phyloP scores from a whole-genome alignment of 2,888 invertebrate genomes.

The Drosophila buzzatii region DNA sequence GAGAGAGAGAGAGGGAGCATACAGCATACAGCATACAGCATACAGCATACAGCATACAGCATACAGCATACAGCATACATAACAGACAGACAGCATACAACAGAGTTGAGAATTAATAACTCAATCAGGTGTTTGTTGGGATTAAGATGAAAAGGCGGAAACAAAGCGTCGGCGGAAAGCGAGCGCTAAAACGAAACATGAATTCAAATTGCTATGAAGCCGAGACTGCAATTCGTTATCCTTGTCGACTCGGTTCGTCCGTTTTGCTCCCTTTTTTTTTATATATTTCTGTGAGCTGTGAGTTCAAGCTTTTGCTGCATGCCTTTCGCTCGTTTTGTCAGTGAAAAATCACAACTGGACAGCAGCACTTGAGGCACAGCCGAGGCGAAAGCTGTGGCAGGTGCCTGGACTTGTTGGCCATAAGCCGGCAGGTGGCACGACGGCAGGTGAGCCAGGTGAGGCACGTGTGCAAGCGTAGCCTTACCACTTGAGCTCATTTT shows the following conservation, averaged over 20 bases:
- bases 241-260: constrained; percentile 28
- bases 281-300: background rate
- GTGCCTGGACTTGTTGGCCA: constrained; percentile 7
- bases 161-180: constrained; percentile 22
- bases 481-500: constrained; percentile 50
- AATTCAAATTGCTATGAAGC: constrained; percentile 54
- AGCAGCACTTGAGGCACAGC: constrained; percentile 30
- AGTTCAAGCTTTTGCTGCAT: background rate
- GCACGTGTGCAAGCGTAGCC: constrained; percentile 14
- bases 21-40: constrained; percentile 1
- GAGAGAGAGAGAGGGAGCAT: too few species aligned
- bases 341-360: constrained; percentile 55
- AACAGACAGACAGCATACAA: too few species aligned
- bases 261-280: background rate
- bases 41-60: constrained; percentile 3
- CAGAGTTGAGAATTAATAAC: constrained; percentile 30
- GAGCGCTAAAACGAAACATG: constrained; percentile 59
- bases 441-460: constrained; percentile 24
- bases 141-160: constrained; percentile 16
- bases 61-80: background rate
- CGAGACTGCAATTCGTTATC: constrained; percentile 25
- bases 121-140: constrained; percentile 30
- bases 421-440: constrained; percentile 14
- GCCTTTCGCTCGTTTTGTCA: constrained; percentile 17
- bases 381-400: constrained; percentile 5